A percentile compares a stretch with the other conserved stretches of the same genome.
Evolutionary conservation across 2,113 vertebrate genomes (phyloP).

Genomic region (Lagenorhynchus albirostris): DNA sequence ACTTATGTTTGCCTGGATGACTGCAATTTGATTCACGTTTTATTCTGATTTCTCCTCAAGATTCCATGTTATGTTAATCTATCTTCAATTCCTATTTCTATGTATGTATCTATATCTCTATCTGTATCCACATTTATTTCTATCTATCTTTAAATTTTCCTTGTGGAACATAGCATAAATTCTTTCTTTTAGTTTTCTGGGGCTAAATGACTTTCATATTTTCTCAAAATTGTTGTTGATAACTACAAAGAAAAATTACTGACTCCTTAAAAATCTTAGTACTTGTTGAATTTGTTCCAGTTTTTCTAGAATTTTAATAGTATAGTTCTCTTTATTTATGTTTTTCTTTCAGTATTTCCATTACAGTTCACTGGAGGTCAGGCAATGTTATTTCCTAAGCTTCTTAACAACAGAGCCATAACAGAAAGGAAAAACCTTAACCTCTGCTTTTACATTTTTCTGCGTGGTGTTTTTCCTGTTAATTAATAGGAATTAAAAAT

Average conservation of each 20-base stretch:
- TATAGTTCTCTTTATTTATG: neutral
- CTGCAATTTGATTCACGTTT: neutral
- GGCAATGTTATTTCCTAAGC: neutral
- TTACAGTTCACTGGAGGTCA: neutral
- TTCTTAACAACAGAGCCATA: neutral
- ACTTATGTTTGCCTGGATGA: neutral
- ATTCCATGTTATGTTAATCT: neutral
- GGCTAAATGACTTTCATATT: neutral
- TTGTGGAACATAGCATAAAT: neutral
- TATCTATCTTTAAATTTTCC: neutral
- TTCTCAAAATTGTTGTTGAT: neutral
- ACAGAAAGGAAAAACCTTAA: neutral
- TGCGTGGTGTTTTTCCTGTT: neutral
- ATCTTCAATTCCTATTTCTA: neutral
- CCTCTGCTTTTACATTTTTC: neutral
- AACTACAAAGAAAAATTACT: neutral
- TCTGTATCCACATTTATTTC: neutral
- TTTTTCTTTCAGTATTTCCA: neutral
- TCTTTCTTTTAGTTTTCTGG: neutral
- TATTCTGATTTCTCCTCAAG: neutral
- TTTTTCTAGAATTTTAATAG: neutral
- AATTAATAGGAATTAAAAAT: neutral
- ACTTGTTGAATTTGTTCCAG: neutral
- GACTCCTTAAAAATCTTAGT: neutral
- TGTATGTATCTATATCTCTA: too few species aligned